A percentile compares a stretch with the other conserved stretches of the same genome.
phyloP scores from a whole-genome alignment of 1,140 invertebrate species.

The Papilio dardanus region DNA sequence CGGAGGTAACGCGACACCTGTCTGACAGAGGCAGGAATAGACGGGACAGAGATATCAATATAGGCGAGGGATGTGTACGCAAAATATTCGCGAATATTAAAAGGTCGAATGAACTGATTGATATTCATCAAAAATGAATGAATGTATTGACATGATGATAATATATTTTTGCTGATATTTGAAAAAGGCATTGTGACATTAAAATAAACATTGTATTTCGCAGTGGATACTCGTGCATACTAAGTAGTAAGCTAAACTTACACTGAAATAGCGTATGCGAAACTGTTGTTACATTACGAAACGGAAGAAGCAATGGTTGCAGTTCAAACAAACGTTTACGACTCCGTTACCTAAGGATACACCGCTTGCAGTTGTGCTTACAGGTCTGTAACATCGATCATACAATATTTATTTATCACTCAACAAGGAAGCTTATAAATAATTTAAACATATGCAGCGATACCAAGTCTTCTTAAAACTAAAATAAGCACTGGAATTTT shows the following conservation, averaged over 20 bases:
- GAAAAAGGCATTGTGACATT: neutral
- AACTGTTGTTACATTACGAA: conserved; percentile 29
- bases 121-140: neutral
- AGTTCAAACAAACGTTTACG: conserved; percentile 28
- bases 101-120: neutral
- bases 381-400: neutral
- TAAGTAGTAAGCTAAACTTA: conserved; percentile 35
- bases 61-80: neutral
- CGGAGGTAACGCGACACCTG: conserved; percentile 37
- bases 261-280: conserved; percentile 27
- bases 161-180: no score
- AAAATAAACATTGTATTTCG: neutral
- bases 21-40: conserved; percentile 44
- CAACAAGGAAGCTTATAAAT: neutral
- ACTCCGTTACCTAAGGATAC: conserved; percentile 16
- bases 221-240: neutral
- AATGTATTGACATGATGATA: no score
- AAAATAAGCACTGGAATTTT: no score
- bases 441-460: neutral
- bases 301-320: conserved; percentile 32
- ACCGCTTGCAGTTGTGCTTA: neutral
- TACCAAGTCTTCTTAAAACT: no score
- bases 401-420: conserved; percentile 21
- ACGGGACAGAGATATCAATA: conserved; percentile 7
- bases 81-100: neutral